Evolutionary conservation across 1,140 invertebrate genomes (phyloP), one percentile per base, ranked within the genome.

Genomic region (Drosophila suzukii): DNA sequence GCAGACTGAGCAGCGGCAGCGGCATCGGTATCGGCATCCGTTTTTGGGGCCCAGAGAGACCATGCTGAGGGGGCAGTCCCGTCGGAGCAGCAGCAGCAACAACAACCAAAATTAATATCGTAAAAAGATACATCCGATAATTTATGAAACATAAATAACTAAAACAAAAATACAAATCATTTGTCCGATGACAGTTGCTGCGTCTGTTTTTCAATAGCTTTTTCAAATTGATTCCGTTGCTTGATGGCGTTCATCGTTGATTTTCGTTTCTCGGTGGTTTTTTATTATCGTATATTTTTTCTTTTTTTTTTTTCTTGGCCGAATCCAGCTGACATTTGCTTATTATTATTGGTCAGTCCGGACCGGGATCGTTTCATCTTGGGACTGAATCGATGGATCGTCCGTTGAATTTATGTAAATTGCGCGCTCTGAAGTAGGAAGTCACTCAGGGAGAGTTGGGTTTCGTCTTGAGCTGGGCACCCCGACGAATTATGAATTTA

Each of bases 81-180:
- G 38, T n/a, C 13, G 38, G 38, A 7, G 24, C 62, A 65, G 43
- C 62, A 65, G 43, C 38, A 54, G 10, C 43, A 30, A 67, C 54
- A 57, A 46, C 57, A 63, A 55, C 53, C 59, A 75, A 76, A 75
- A 76, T 76, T 63, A 77, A 89, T 84, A 89, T 83, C 82, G 79
- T 73, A 68, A 82, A 75, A 79, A 86, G 74, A 85, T 85, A 88
- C 81, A 90, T 90, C 86, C 86, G 81, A 90, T 90, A 90, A 90
- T 90, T 90, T 90, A 90, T 90, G 86, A 90, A 90, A 90, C 86
- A 90, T 90, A 90, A 90, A 90, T 90, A 90, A 90, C 70, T 76
- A 79, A 90, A 90, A 85, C 85, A 85, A 82, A 90, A 90, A 90
- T 90, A 90, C 86, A 90, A 90, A 90, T 90, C 86, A 90, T 90